Evolutionary conservation across 2,888 invertebrate species (phyloP).

Genomic region (Perizoma affinitatum): DNA sequence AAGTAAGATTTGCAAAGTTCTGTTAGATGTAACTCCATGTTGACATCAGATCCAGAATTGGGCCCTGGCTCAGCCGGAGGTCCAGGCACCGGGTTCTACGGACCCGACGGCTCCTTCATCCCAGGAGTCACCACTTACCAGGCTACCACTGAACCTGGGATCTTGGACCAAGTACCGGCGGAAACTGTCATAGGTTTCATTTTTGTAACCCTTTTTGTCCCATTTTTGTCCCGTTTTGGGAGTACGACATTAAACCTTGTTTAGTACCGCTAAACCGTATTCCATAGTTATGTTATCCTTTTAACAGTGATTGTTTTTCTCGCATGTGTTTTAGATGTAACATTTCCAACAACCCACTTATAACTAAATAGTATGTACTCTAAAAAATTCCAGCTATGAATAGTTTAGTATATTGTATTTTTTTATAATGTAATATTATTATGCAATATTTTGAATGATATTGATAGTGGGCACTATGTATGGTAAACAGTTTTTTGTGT

Average conservation of each 20-base stretch:
- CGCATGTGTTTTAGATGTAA: too few species aligned
- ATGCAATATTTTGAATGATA: too few species aligned
- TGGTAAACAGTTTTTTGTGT: too few species aligned
- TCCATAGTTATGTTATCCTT: too few species aligned
- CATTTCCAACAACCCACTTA: too few species aligned
- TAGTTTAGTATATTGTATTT: too few species aligned
- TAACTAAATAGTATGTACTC: too few species aligned
- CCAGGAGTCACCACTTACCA: constrained; percentile 20
- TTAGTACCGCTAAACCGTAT: too few species aligned
- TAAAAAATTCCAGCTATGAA: too few species aligned
- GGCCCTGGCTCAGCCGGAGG: constrained; percentile 50
- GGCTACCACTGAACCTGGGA: constrained; percentile 29
- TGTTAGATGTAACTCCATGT: neutral
- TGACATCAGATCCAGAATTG: constrained; percentile 29
- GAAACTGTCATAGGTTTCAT: constrained; percentile 45
- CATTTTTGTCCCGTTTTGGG: neutral
- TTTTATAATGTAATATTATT: too few species aligned
- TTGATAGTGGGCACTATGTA: too few species aligned
- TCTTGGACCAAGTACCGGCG: constrained; percentile 35
- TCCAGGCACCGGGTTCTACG: constrained; percentile 54
- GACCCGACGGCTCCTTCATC: constrained; percentile 50
- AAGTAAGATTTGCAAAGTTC: neutral
- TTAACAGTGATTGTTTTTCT: too few species aligned
- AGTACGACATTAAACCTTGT: neutral
- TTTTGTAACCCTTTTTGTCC: constrained; percentile 4